Evolutionary conservation across 1,140 invertebrate species (phyloP).

Genomic region (Euura saliciscinereae): DNA sequence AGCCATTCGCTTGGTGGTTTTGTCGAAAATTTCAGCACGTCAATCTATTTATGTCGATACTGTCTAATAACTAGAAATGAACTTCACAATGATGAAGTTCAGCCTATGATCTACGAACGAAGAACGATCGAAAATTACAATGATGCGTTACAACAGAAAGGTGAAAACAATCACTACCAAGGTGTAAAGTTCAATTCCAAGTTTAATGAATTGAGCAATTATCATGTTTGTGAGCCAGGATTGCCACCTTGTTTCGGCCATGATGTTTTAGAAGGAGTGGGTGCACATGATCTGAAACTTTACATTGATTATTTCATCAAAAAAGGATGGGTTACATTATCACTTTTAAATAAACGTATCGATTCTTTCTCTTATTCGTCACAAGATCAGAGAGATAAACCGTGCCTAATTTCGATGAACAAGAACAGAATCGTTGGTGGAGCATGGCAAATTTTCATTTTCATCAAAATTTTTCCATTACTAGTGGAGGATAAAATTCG

Average conservation of each 20-base stretch:
- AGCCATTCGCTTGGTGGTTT: no score
- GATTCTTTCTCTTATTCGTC: constrained; percentile 21
- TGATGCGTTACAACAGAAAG: constrained; percentile 12
- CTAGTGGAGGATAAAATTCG: constrained; percentile 23
- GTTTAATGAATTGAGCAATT: constrained; percentile 31
- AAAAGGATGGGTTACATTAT: constrained; percentile 20
- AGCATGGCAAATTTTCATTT: constrained; percentile 28
- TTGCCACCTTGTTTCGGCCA: constrained; percentile 22
- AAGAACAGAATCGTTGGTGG: constrained; percentile 20
- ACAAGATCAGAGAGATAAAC: constrained; percentile 26
- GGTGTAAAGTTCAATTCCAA: constrained; percentile 32
- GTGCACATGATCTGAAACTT: constrained; percentile 18
- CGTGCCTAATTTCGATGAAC: constrained; percentile 20
- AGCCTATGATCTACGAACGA: background rate
- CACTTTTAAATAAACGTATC: constrained; percentile 19
- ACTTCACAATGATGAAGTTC: no score
- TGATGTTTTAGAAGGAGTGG: constrained; percentile 19
- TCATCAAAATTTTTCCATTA: constrained; percentile 28
- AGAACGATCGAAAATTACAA: constrained; percentile 26
- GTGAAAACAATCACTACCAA: constrained; percentile 16
- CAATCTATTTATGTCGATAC: no score
- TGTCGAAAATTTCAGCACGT: no score
- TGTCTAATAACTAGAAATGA: no score
- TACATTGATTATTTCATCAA: constrained; percentile 18
- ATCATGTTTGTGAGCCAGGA: constrained; percentile 31